Percentiles rank a stretch among this genome's conserved stretches.
Evolutionary conservation across 2,113 vertebrate species (phyloP).

Genomic region (Podilymbus podiceps): DNA sequence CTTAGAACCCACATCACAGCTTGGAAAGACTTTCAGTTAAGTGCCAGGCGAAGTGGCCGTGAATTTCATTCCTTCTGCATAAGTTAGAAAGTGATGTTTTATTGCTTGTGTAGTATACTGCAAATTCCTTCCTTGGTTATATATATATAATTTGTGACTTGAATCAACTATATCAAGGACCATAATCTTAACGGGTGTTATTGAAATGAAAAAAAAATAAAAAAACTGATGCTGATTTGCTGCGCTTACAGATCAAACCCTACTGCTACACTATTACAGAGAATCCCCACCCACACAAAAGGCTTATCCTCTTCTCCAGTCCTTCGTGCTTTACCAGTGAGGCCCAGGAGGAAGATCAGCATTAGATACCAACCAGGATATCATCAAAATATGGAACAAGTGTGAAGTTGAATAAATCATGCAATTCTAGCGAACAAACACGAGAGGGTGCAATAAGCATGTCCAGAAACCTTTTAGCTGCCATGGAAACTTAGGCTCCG

Average conservation of each 20-base stretch:
- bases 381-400: neutral
- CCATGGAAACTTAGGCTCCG: neutral
- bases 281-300: neutral
- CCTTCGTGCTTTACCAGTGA: neutral
- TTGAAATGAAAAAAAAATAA: fast-evolving
- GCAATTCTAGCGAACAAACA: neutral
- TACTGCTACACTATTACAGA: neutral
- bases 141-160: neutral
- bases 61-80: neutral
- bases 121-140: neutral
- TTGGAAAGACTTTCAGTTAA: neutral
- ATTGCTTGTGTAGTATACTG: neutral
- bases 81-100: neutral
- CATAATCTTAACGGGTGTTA: neutral
- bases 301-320: neutral
- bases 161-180: neutral
- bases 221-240: fast-evolving
- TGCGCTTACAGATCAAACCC: neutral
- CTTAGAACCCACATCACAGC: neutral
- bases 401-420: neutral
- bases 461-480: neutral
- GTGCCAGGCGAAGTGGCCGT: neutral
- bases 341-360: neutral
- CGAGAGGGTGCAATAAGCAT: constrained; percentile 63
- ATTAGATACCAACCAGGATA: no score